A percentile compares a stretch with the other conserved stretches of the same genome.
phyloP scores from a whole-genome alignment of 2,888 invertebrate species.

The Exocentrus adspersus region DNA sequence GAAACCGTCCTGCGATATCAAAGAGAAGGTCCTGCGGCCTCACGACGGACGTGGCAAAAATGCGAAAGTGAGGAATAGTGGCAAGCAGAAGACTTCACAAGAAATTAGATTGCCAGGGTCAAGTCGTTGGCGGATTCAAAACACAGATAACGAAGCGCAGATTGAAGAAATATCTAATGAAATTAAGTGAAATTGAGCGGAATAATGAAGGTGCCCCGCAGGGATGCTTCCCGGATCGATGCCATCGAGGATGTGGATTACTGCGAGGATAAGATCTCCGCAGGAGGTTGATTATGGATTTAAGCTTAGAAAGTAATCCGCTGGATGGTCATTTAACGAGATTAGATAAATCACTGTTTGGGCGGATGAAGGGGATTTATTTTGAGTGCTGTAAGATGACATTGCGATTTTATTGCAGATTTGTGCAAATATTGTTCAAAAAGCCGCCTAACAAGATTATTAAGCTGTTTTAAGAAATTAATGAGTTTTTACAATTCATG shows the following conservation, averaged over 20 bases:
- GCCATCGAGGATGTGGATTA: conserved; percentile 25
- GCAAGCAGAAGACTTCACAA: conserved; percentile 16
- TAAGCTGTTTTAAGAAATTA: too few relatives aligned
- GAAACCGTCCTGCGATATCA: background rate
- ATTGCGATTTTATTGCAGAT: too few relatives aligned
- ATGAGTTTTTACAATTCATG: too few relatives aligned
- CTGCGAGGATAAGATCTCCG: conserved; percentile 37
- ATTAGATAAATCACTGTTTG: conserved; percentile 13
- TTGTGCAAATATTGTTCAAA: too few relatives aligned
- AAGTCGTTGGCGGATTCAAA: conserved; percentile 21
- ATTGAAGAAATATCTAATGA: conserved; percentile 26
- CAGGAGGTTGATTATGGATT: conserved; percentile 42
- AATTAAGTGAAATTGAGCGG: conserved; percentile 24
- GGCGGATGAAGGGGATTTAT: conserved; percentile 2
- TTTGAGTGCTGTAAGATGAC: background rate
- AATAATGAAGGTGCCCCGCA: conserved; percentile 20
- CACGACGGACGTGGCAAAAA: conserved; percentile 18
- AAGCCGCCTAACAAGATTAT: too few relatives aligned
- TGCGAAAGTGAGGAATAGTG: conserved; percentile 15
- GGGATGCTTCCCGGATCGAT: background rate
- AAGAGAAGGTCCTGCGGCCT: background rate
- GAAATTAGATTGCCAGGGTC: conserved; percentile 25
- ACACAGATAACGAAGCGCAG: conserved; percentile 21
- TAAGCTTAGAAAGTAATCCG: conserved; percentile 39
- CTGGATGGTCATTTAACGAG: conserved; percentile 7